Evolutionary conservation across 2,113 vertebrate species (phyloP).

Genomic region (Podarcis raffonei): DNA sequence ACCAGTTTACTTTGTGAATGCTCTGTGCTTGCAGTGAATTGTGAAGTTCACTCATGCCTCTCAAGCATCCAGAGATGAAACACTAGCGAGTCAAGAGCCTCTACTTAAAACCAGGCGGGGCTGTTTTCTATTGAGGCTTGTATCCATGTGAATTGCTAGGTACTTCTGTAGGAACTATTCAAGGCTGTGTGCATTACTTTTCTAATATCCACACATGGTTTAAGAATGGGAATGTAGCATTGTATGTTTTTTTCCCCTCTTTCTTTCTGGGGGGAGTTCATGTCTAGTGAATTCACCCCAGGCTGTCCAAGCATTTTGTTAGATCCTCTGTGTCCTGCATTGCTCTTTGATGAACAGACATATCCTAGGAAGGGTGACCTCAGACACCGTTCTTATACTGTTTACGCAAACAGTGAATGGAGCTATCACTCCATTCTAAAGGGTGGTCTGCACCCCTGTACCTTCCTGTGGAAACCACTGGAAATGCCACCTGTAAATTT

Average conservation of each 20-base stretch:
- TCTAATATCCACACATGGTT: neutral
- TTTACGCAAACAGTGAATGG: neutral
- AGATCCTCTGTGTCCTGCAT: neutral
- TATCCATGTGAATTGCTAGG: neutral
- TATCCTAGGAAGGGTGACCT: neutral
- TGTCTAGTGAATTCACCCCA: neutral
- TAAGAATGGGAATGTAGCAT: neutral
- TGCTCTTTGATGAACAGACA: neutral
- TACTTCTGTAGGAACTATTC: neutral
- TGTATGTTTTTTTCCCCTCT: neutral
- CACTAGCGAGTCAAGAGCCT: neutral
- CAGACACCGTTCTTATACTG: neutral
- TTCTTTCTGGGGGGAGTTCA: neutral
- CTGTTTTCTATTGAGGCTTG: neutral
- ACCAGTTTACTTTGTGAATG: neutral
- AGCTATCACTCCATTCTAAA: neutral
- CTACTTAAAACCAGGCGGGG: neutral
- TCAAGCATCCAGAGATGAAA: neutral
- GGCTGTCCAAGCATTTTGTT: neutral
- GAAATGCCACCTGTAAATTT: neutral
- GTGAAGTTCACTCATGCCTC: neutral
- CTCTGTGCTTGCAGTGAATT: neutral
- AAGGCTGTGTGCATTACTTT: neutral
- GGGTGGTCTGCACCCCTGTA: neutral
- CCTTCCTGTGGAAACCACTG: neutral